These are phyloP conservation scores for Drosophila yooni DNA, from an alignment of 2,888 invertebrate species.

Conservation along the genomic window DNA sequence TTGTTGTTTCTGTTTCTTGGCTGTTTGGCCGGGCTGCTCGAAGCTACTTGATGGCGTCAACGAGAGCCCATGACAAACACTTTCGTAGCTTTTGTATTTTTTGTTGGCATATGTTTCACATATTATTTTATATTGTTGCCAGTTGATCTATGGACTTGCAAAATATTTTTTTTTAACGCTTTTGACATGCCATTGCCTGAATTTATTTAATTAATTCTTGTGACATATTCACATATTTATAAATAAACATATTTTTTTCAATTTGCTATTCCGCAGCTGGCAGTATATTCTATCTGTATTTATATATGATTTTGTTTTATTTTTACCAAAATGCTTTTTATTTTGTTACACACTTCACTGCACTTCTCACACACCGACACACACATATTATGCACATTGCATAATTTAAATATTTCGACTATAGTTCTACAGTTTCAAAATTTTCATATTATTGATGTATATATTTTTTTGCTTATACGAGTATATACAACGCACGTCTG, in stretches of 20 bases:
- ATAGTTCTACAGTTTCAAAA: conserved; percentile 1
- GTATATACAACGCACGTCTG: conserved; percentile 53
- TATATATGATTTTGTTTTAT: conserved; percentile 6
- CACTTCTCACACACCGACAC: conserved; percentile 21
- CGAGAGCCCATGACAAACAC: conserved; percentile 66
- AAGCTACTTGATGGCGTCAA: conserved; percentile 65
- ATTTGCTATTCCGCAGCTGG: conserved; percentile 27
- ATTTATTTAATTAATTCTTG: conserved; percentile 58
- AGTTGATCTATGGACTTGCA: conserved; percentile 63
- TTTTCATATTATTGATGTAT: not conserved
- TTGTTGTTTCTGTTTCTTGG: conserved; percentile 14
- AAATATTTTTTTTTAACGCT: conserved; percentile 53
- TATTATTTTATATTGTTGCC: conserved; percentile 21
- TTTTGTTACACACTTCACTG: conserved; percentile 40
- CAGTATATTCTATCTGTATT: conserved; percentile 37
- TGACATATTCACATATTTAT: conserved; percentile 44
- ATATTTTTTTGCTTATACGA: not conserved
- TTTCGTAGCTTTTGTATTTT: conserved; percentile 43
- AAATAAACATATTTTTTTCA: conserved; percentile 20
- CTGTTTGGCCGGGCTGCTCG: conserved; percentile 37
- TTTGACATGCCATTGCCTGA: conserved; percentile 56
- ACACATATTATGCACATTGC: conserved; percentile 29
- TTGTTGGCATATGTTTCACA: conserved; percentile 28
- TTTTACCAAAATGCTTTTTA: conserved; percentile 27
- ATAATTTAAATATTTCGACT: conserved; percentile 26